Base-by-base conservation (phyloP, 2,888 invertebrate species). In the Nemotelus nigrinus region DNA sequence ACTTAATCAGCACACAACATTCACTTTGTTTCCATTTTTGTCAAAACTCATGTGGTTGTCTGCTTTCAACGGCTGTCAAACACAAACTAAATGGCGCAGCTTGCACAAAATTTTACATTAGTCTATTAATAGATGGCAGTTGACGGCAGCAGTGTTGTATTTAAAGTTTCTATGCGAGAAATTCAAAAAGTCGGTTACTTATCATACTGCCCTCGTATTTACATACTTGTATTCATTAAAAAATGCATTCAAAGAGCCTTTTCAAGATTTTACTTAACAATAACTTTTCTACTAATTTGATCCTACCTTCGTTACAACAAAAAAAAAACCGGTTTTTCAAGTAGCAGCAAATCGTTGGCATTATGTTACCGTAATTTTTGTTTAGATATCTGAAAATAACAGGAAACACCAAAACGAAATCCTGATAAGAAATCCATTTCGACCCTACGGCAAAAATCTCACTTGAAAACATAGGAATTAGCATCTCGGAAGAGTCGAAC, bases 41-140 rank as follows among this genome's bases (percentile, higher is more conserved):
- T 60, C 25, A n/a, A 60, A 60, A 64, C 43, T 43, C 64, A 44
- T 25, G 64, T 41, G 43, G 44, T 25, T 44, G 39, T 44, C 41
- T 64, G 64, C 64, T 64, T 64, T 41, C 39, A 44, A 64, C 43
- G 64, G 44, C 3, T 64, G 43, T 64, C 44, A 64, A 64, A 64
- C 2, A 64, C 64, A 64, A 64, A 64, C 43, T 64, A 41, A 64
- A 64, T 64, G 43, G 64, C 43, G 64, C 39, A 64, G 43, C 64
- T 64, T 41, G 43, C 64, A 8, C 64, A 64, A 64, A 64, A 44
- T 64, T 64, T 39, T 39, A 64, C 64, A 25, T 2, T 64, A 43
- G 64, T 64, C 64, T 64, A 64, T 41, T 43, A 44, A 44, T 64
- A 64, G 64, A 64, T 64, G 43, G 3, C 2, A 43, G 7, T 64